Evolutionary conservation across 2,113 vertebrate genomes (phyloP).

Genomic region (Callocephalon fimbriatum): DNA sequence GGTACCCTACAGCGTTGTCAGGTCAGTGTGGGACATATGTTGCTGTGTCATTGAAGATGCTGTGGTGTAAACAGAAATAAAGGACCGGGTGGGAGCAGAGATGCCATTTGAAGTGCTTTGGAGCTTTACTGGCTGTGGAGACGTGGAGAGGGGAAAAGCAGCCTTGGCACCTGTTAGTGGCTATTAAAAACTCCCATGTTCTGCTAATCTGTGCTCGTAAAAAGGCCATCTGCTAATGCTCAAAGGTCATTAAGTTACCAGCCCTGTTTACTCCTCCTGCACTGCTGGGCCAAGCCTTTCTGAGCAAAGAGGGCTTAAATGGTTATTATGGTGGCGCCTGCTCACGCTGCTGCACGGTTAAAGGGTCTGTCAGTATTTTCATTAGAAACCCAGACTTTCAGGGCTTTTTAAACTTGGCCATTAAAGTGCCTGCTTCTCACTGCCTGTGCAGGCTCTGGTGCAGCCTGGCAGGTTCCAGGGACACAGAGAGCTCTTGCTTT

Average conservation of each 20-base stretch:
- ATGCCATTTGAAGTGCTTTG: background rate
- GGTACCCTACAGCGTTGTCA: background rate
- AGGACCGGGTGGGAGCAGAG: background rate
- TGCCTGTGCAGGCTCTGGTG: background rate
- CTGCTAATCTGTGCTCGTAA: slow-evolving; percentile 79
- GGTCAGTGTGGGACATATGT: background rate
- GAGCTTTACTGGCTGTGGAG: background rate
- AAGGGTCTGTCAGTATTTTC: slow-evolving; percentile 43
- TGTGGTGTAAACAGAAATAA: background rate
- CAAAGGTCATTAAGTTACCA: slow-evolving; percentile 82
- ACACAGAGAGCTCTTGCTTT: background rate
- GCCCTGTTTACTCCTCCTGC: slow-evolving; percentile 67
- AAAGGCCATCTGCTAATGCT: slow-evolving; percentile 84
- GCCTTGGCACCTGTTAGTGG: slow-evolving; percentile 76
- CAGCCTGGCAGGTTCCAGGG: background rate
- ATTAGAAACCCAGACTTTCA: slow-evolving; percentile 21
- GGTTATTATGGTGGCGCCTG: slow-evolving; percentile 63
- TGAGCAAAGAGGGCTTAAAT: slow-evolving; percentile 63
- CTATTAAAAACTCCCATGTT: slow-evolving; percentile 75
- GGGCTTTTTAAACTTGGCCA: slow-evolving; percentile 7
- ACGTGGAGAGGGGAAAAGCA: slow-evolving; percentile 35
- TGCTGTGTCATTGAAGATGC: background rate
- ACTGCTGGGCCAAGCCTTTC: slow-evolving; percentile 59
- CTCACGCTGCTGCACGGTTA: background rate
- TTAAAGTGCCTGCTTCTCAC: background rate